phyloP scores from a whole-genome alignment of 2,888 invertebrate species.

The Ophion ellenae region DNA sequence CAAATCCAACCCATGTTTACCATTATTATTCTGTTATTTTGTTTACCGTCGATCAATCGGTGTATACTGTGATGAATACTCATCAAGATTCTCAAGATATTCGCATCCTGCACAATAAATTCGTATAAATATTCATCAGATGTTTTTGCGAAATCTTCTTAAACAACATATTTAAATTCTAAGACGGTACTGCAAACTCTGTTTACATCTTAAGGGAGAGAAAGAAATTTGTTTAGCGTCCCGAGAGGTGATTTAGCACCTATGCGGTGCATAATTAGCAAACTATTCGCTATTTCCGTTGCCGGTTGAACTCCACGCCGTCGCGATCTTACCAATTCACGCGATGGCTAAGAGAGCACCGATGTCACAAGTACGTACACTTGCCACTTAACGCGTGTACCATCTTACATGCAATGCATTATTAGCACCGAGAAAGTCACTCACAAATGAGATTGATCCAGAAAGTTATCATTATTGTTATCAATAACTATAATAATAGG shows the following conservation, averaged over 20 bases:
- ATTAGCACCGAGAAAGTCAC: conserved; percentile 54
- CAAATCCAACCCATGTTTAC: no score
- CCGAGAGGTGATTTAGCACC: conserved; percentile 55
- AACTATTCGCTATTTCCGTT: conserved; percentile 42
- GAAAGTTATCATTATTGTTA: not conserved
- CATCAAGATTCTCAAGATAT: no score
- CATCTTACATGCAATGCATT: conserved; percentile 31
- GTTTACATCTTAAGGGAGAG: not conserved
- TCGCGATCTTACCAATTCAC: conserved; percentile 53
- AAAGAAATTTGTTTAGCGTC: conserved; percentile 7
- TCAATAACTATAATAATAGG: no score
- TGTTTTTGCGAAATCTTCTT: no score
- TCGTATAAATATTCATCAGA: no score
- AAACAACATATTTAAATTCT: not conserved
- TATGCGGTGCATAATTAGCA: conserved; percentile 53
- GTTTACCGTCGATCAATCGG: no score
- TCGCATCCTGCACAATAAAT: no score
- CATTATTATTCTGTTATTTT: no score
- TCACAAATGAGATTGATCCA: conserved; percentile 13
- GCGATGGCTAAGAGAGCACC: conserved; percentile 38
- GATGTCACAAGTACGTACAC: conserved; percentile 53
- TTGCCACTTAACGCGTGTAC: conserved; percentile 64
- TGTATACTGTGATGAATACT: no score
- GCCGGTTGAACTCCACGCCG: not conserved
- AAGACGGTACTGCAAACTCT: conserved; percentile 1